phyloP scores from a whole-genome alignment of 1,140 invertebrate genomes.

The Penaeus japonicus region DNA sequence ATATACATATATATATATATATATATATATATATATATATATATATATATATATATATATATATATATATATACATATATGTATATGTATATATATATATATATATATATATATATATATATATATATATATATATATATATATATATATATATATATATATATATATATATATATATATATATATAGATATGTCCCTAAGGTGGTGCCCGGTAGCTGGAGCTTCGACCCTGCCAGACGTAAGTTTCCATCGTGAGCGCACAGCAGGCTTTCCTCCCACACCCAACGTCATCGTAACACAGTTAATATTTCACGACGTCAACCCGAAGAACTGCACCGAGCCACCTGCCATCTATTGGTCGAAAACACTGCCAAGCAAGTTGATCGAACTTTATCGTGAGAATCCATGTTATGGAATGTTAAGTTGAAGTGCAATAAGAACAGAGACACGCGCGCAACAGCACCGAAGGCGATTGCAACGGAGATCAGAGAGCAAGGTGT shows the following conservation, averaged over 20 bases:
- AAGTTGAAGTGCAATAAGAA: neutral
- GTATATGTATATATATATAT: no score
- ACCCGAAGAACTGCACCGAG: neutral
- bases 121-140: no score
- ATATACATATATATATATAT: no score
- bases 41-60: no score
- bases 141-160: no score
- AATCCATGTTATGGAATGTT: neutral
- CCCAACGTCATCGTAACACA: no score
- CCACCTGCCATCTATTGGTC: neutral
- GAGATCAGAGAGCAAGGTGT: neutral
- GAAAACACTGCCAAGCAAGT: neutral
- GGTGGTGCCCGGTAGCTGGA: neutral
- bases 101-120: no score
- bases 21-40: no score
- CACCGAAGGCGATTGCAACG: neutral
- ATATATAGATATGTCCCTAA: no score
- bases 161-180: no score
- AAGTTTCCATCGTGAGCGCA: neutral
- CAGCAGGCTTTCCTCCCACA: neutral
- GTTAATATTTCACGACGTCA: neutral
- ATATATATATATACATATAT: no score
- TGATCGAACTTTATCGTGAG: no score
- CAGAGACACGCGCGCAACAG: neutral
- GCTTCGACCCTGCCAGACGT: neutral